Percentiles rank a stretch among this genome's conserved stretches.
Evolutionary conservation across 2,888 invertebrate genomes (phyloP).

Genomic region (Latheticus oryzae): DNA sequence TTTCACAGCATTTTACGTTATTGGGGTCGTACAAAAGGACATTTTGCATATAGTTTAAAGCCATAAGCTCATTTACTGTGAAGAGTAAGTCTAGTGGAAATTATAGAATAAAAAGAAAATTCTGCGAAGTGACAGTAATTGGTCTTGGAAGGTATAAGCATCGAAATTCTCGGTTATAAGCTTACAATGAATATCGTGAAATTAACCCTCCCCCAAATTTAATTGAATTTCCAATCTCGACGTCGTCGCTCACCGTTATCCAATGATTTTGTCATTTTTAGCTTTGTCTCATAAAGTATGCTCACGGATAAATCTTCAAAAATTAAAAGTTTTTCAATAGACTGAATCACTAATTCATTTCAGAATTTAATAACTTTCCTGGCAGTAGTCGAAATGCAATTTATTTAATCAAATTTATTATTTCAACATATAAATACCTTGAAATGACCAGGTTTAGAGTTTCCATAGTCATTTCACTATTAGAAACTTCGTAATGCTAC

Average conservation of each 20-base stretch:
- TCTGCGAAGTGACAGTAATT: constrained; percentile 43
- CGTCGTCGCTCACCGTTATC: constrained; percentile 42
- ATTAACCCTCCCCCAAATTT: constrained; percentile 44
- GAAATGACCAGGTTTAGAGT: constrained; percentile 28
- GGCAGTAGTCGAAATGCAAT: constrained; percentile 12
- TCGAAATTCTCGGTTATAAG: constrained; percentile 42
- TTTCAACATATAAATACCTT: constrained; percentile 20
- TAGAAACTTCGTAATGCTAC: constrained; percentile 29
- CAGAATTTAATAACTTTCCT: constrained; percentile 31
- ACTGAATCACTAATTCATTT: constrained; percentile 32
- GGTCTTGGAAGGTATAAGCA: constrained; percentile 41
- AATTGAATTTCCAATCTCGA: constrained; percentile 45
- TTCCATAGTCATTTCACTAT: constrained; percentile 30
- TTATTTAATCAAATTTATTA: constrained; percentile 2
- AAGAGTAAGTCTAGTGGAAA: constrained; percentile 21
- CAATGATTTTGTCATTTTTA: constrained; percentile 44
- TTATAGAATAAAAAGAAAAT: constrained; percentile 30
- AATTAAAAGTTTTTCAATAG: constrained; percentile 39
- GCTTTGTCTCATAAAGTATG: constrained; percentile 40
- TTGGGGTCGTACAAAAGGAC: too few relatives aligned
- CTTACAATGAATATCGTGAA: constrained; percentile 44
- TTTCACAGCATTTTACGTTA: too few relatives aligned
- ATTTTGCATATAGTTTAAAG: too few relatives aligned
- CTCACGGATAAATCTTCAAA: constrained; percentile 34
- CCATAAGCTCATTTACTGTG: constrained; percentile 4